These are phyloP conservation scores for Menura novaehollandiae DNA, from an alignment of 2,113 vertebrate genomes.

Conservation along the genomic window DNA sequence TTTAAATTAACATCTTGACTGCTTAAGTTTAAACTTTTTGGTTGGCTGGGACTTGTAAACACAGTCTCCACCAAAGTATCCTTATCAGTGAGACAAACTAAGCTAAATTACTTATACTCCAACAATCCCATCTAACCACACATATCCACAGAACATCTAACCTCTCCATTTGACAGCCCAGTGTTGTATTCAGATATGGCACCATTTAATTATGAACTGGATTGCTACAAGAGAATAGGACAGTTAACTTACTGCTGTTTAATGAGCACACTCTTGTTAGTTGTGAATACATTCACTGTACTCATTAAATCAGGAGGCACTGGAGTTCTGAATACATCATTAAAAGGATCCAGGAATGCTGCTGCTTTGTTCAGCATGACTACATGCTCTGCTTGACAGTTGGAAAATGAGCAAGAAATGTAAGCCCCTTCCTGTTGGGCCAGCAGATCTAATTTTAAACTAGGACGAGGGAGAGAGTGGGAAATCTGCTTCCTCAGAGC, in stretches of 20 bases:
- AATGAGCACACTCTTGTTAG: slow-evolving; percentile 41
- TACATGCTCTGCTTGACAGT: neutral
- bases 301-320: slow-evolving; percentile 41
- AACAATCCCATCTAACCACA: neutral
- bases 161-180: neutral
- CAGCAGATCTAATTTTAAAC: neutral
- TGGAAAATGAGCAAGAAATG: neutral
- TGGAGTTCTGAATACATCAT: slow-evolving; percentile 48
- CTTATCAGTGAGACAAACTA: slow-evolving; percentile 2
- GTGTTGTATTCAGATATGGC: slow-evolving; percentile 1
- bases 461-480: neutral
- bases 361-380: slow-evolving; percentile 3
- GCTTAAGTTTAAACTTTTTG: neutral
- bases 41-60: neutral
- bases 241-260: slow-evolving; percentile 56
- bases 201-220: slow-evolving; percentile 65
- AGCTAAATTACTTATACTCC: slow-evolving; percentile 56
- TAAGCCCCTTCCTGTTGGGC: neutral
- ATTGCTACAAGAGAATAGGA: slow-evolving; percentile 50
- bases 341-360: slow-evolving; percentile 53
- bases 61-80: neutral
- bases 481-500: neutral
- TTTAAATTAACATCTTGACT: neutral
- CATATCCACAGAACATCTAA: neutral
- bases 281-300: slow-evolving; percentile 58